Conservation (phyloP, 2,888 invertebrate genomes). For the Stegana nigrithorax region DNA sequence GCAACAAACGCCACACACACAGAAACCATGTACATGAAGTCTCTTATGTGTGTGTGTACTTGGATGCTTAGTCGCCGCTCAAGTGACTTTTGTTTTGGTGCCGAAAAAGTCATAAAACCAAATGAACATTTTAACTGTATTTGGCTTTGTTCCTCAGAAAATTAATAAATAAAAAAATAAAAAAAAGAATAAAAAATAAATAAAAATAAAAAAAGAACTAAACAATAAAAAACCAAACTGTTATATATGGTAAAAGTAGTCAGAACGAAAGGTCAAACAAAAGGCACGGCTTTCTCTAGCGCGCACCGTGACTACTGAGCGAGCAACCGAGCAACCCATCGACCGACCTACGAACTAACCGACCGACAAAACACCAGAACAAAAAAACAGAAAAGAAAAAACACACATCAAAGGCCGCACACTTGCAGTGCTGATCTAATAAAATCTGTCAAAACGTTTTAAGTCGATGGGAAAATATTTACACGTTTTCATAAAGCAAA, state of each 20-base stretch:
- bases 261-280: background rate
- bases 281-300: no score
- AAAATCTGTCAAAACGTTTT: conserved; percentile 65
- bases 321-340: no score
- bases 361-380: no score
- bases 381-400: background rate
- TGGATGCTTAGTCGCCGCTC: no score
- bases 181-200: background rate
- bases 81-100: no score
- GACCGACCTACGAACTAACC: no score
- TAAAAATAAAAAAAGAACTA: background rate
- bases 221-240: background rate
- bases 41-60: no score
- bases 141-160: background rate
- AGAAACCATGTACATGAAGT: no score
- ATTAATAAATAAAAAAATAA: background rate
- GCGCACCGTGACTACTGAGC: no score
- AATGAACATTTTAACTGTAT: background rate
- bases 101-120: conserved; percentile 6
- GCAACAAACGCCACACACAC: no score
- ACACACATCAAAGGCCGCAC: no score
- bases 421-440: conserved; percentile 59
- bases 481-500: conserved; percentile 37
- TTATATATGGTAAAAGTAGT: no score
- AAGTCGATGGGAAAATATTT: conserved; percentile 59